Percentiles rank a stretch among this genome's conserved stretches.
Evolutionary conservation across 2,797 vertebrate species (phyloP).

Genomic region (Rhynchotus rufescens): DNA sequence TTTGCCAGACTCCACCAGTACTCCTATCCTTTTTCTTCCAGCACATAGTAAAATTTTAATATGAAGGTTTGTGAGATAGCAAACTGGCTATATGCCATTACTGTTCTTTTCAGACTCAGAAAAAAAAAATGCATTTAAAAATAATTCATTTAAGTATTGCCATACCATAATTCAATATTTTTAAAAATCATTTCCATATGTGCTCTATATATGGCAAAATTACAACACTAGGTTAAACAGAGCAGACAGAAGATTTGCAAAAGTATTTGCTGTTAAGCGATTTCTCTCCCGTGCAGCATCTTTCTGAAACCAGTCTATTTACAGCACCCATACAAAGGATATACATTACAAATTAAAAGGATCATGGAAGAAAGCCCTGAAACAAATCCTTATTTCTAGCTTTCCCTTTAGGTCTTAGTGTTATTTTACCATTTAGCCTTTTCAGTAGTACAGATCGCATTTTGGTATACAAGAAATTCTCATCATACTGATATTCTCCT

Average conservation of each 20-base stretch:
- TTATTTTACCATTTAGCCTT: constrained; percentile 8
- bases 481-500: neutral
- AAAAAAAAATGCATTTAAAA: neutral
- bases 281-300: constrained; percentile 2
- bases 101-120: neutral
- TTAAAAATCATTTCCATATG: neutral
- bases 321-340: neutral
- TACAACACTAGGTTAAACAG: neutral
- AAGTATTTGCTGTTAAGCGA: constrained; percentile 22
- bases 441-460: neutral
- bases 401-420: neutral
- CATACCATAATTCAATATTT: neutral
- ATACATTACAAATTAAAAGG: neutral
- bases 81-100: neutral
- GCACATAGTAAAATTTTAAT: neutral
- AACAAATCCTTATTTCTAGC: neutral
- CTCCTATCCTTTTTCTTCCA: neutral
- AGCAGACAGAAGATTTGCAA: constrained; percentile 27
- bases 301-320: neutral
- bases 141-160: neutral
- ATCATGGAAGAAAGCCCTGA: neutral
- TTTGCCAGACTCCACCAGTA: neutral
- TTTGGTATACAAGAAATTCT: neutral
- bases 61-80: neutral
- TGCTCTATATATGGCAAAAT: neutral